Percentiles rank a stretch among this genome's conserved stretches.
Conservation (phyloP, 2,888 invertebrate genomes). For the Chrysolina americana region DNA sequence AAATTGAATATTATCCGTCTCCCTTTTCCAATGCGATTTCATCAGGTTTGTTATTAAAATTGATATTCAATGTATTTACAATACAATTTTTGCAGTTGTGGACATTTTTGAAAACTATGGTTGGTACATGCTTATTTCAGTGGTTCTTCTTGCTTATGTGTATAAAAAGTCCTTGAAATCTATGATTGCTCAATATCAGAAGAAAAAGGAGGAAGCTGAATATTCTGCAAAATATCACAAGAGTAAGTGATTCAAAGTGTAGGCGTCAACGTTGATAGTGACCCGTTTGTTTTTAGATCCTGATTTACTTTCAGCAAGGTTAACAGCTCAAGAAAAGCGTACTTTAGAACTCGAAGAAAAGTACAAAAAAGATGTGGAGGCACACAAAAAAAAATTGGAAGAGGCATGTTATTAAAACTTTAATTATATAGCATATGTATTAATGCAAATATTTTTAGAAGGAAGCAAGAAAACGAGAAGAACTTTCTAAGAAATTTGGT, state of each 20-base stretch:
- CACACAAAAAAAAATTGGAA: conserved; percentile 64
- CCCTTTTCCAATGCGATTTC: conserved; percentile 32
- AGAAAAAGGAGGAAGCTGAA: conserved; percentile 63
- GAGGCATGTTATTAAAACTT: conserved; percentile 59
- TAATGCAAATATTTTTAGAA: conserved; percentile 54
- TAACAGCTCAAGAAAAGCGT: conserved; percentile 65
- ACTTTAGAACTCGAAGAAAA: conserved; percentile 68
- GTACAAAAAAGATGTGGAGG: conserved; percentile 63
- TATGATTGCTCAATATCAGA: conserved; percentile 63
- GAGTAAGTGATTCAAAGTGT: conserved; percentile 61
- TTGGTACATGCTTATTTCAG: conserved; percentile 66
- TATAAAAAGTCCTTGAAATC: conserved; percentile 63
- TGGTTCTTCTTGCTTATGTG: conserved; percentile 60
- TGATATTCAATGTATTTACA: not conserved
- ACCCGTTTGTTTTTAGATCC: conserved; percentile 64
- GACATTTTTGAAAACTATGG: conserved; percentile 61
- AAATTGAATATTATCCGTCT: conserved; percentile 29
- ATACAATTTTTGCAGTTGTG: conserved; percentile 44
- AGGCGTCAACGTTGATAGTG: not conserved
- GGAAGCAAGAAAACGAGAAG: conserved; percentile 62
- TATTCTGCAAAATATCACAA: conserved; percentile 70
- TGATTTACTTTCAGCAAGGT: conserved; percentile 65
- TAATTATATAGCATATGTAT: conserved; percentile 29
- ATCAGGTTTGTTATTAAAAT: conserved; percentile 25
- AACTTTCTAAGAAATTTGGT: conserved; percentile 53